Evolutionary conservation across 2,113 vertebrate genomes (phyloP).

Genomic region (Anoura caudifer): DNA sequence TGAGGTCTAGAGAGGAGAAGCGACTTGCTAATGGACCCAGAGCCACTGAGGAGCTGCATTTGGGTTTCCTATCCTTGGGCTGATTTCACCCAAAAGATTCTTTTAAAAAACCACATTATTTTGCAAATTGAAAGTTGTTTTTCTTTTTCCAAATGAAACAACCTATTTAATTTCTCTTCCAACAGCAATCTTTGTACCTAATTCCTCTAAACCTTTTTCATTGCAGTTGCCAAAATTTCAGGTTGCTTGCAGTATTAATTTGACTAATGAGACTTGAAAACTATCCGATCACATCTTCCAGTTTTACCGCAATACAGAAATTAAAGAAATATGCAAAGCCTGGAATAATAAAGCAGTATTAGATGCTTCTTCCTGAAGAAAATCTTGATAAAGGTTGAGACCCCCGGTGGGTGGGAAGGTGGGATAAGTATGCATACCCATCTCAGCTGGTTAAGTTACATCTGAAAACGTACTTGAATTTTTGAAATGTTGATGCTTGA

Average conservation of each 20-base stretch:
- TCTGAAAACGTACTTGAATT: neutral
- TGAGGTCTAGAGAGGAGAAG: neutral
- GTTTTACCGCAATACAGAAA: constrained; percentile 8
- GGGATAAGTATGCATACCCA: no score
- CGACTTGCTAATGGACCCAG: no score
- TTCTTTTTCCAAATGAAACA: constrained; percentile 12
- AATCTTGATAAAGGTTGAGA: neutral
- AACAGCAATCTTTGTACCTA: neutral
- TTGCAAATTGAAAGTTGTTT: constrained; percentile 24
- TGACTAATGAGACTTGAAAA: constrained; percentile 68
- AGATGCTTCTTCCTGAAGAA: neutral
- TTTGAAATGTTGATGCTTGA: neutral
- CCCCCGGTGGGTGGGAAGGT: neutral
- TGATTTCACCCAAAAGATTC: neutral
- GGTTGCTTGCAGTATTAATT: constrained; percentile 49
- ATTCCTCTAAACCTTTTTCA: constrained; percentile 32
- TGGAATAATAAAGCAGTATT: neutral
- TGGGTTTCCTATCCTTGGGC: neutral
- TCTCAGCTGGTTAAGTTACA: neutral
- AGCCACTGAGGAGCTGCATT: neutral
- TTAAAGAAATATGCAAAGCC: neutral
- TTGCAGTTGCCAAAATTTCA: constrained; percentile 22
- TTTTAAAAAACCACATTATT: neutral
- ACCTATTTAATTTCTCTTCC: constrained; percentile 25
- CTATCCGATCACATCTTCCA: constrained; percentile 37